phyloP scores from a whole-genome alignment of 2,888 invertebrate genomes.

The Ophion ellenae region DNA sequence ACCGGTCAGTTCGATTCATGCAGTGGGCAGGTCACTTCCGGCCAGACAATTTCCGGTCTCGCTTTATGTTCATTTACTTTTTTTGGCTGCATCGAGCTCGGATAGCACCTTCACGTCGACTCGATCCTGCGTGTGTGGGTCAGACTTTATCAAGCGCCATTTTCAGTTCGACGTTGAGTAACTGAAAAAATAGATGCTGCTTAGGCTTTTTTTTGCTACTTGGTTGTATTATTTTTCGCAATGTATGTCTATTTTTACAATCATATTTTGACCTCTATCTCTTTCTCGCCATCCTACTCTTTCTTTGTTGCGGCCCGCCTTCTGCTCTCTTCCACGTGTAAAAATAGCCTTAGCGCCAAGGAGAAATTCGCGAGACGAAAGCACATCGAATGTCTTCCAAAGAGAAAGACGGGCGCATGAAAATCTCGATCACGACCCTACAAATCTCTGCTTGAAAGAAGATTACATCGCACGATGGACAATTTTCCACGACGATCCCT shows the following conservation, averaged over 20 bases:
- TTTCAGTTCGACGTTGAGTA: constrained; percentile 33
- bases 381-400: constrained; percentile 34
- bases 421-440: not conserved
- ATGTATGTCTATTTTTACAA: not conserved
- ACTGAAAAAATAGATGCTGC: not conserved
- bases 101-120: not conserved
- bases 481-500: constrained; percentile 15
- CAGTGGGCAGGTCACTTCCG: constrained; percentile 56
- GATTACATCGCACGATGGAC: constrained; percentile 40
- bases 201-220: not conserved
- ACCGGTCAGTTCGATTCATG: constrained; percentile 38
- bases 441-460: not conserved
- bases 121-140: not conserved
- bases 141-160: not conserved
- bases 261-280: not conserved
- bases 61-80: constrained; percentile 27
- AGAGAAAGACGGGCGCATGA: not conserved
- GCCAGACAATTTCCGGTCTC: constrained; percentile 57
- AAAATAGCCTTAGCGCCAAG: constrained; percentile 64
- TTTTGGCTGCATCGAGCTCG: constrained; percentile 5
- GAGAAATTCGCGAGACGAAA: constrained; percentile 48
- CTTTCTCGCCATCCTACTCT: not conserved
- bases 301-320: not conserved
- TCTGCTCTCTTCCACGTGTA: constrained; percentile 29
- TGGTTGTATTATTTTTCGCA: not conserved